Evolutionary conservation across 2,113 vertebrate genomes (phyloP), one percentile per base, ranked within the genome.

Genomic region (Eidolon helvum): DNA sequence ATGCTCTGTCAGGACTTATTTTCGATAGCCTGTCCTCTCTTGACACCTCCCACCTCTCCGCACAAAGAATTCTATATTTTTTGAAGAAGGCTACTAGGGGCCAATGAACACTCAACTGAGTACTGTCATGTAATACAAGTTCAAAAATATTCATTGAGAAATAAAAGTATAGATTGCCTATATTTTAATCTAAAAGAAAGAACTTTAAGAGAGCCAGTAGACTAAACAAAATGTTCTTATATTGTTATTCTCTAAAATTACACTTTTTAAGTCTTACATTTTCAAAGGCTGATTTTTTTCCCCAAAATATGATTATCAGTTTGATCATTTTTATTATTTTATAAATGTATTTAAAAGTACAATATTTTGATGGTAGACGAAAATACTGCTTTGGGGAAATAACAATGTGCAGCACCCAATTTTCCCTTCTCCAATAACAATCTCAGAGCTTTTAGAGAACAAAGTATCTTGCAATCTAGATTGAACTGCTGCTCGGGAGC

Each of bases 271-370:
- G 50, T 28, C 38, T 86, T 26, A 48, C 2, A 30, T 91, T 89
- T 88, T 53, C 45, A 33, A 93, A 21, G 61, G 0, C 6, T 69
- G 7, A 30, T 48, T 68, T 71, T 28, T n/a, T 5, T 11, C 10
- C 10, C 7, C 59, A 79, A 87, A 88, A 15, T 50, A 50, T 82
- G 12, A n/a, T 40, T 15, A 43, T 68, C 21, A 90, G 7, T 89
- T 79, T 74, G 72, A 79, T 91, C 19, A 75, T 38, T 91, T 91
- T 83, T 77, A 24, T 79, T 26, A 69, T 79, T 82, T 91, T 71
- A 50, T 61, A 94, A 95, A 59, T 26, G 65, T 69, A 83, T 71
- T 92, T 92, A 30, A 69, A 96, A 85, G 40, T 53, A 55, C 0
- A 93, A 43, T 43, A 82, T 82, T 66, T 74, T 86, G 59, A 84